These are phyloP conservation scores for Brachyhypopomus gauderio DNA, from an alignment of 2,113 vertebrate species.

Conservation along the genomic window DNA sequence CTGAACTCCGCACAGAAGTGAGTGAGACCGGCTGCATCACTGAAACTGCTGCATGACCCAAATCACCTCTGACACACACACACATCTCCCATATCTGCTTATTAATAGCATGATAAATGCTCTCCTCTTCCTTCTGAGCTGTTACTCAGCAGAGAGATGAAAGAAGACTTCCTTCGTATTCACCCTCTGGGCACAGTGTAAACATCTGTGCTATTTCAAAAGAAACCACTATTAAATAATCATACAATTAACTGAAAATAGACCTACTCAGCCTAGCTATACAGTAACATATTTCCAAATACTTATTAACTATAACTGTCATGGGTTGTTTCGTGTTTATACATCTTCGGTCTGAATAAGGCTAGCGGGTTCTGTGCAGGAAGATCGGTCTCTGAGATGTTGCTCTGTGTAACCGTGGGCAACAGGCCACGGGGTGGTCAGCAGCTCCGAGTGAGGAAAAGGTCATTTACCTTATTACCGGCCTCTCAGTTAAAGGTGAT, in stretches of 20 bases:
- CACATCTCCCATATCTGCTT: slow-evolving; percentile 66
- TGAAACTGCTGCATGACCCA: slow-evolving; percentile 61
- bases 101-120: slow-evolving; percentile 73
- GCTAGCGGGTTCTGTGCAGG: background rate
- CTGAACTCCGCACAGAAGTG: slow-evolving; percentile 62
- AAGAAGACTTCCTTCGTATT: slow-evolving; percentile 59
- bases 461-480: slow-evolving; percentile 77
- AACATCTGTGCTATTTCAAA: background rate
- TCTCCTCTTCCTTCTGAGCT: slow-evolving; percentile 56
- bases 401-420: background rate
- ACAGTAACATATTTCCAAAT: background rate
- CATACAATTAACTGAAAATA: slow-evolving; percentile 8
- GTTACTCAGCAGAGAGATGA: slow-evolving; percentile 62
- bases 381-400: background rate
- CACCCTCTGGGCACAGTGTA: background rate
- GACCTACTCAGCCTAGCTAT: background rate
- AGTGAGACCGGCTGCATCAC: slow-evolving; percentile 60
- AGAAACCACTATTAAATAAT: background rate
- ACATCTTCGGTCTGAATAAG: background rate
- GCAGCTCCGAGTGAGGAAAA: slow-evolving; percentile 63
- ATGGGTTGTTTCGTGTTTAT: background rate
- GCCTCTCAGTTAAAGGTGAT: slow-evolving; percentile 67
- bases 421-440: slow-evolving; percentile 59
- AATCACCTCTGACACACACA: slow-evolving; percentile 68
- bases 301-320: background rate